Evolutionary conservation across 1,140 invertebrate species (phyloP).

Genomic region (Vollenhovia emeryi): DNA sequence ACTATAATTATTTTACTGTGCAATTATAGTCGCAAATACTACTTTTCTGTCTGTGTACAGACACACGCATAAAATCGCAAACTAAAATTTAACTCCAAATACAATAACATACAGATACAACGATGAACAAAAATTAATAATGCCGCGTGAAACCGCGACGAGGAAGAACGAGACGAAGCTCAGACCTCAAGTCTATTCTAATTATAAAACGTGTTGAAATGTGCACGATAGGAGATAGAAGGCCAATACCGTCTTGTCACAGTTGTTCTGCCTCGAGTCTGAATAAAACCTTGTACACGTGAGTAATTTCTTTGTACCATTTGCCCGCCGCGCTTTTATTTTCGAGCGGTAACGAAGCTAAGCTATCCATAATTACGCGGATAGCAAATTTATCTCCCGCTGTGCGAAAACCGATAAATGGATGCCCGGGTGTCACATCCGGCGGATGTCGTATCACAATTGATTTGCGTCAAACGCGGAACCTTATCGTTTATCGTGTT

Average conservation of each 20-base stretch:
- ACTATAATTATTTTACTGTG: no score
- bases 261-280: neutral
- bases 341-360: neutral
- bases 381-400: neutral
- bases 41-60: neutral
- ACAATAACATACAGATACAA: no score
- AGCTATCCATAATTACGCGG: neutral
- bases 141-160: neutral
- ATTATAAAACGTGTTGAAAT: neutral
- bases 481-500: conserved; percentile 9
- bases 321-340: neutral
- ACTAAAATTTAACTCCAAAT: neutral
- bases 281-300: neutral
- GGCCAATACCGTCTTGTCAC: neutral
- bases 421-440: neutral
- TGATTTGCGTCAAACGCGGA: neutral
- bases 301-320: neutral
- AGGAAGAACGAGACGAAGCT: neutral
- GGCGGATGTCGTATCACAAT: neutral
- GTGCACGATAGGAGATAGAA: neutral
- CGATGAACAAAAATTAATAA: neutral
- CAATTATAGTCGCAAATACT: no score
- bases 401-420: neutral
- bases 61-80: neutral
- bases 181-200: neutral